Evolutionary conservation across 2,888 invertebrate species (phyloP).

Genomic region (Quadroppia sp.): DNA sequence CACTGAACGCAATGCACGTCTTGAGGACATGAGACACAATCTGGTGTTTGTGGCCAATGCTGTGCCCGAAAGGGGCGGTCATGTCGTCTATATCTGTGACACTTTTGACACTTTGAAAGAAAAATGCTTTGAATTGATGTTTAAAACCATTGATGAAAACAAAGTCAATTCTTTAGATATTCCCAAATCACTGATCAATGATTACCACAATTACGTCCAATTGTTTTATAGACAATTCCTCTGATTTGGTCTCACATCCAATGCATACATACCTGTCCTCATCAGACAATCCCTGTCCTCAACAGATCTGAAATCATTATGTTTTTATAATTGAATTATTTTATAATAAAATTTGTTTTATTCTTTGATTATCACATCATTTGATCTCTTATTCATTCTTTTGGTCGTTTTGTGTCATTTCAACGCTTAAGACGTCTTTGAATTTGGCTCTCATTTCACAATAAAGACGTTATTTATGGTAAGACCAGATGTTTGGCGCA

Average conservation of each 20-base stretch:
- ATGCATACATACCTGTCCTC: no score
- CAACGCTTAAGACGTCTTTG: no score
- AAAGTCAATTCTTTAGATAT: slow-evolving; percentile 15
- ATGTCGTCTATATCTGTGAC: slow-evolving; percentile 13
- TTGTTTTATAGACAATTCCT: neutral
- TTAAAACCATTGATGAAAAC: neutral
- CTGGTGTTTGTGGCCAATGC: slow-evolving; percentile 10
- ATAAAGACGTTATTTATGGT: no score
- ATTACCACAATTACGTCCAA: slow-evolving; percentile 9
- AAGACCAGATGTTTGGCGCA: no score
- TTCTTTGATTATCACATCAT: neutral
- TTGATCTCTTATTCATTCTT: no score
- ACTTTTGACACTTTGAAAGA: slow-evolving; percentile 32
- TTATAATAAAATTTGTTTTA: neutral
- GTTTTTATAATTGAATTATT: neutral
- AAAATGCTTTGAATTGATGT: slow-evolving; percentile 28
- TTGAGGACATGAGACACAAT: neutral
- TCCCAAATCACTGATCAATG: slow-evolving; percentile 21
- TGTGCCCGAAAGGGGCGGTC: neutral
- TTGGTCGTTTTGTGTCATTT: no score
- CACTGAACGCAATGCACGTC: neutral
- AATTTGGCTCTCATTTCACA: no score
- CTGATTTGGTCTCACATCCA: neutral
- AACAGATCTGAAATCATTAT: neutral
- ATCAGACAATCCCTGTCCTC: no score